These are phyloP conservation scores for Antechinus stuartii DNA, from an alignment of 2,113 vertebrate species.

Conservation along the genomic window DNA sequence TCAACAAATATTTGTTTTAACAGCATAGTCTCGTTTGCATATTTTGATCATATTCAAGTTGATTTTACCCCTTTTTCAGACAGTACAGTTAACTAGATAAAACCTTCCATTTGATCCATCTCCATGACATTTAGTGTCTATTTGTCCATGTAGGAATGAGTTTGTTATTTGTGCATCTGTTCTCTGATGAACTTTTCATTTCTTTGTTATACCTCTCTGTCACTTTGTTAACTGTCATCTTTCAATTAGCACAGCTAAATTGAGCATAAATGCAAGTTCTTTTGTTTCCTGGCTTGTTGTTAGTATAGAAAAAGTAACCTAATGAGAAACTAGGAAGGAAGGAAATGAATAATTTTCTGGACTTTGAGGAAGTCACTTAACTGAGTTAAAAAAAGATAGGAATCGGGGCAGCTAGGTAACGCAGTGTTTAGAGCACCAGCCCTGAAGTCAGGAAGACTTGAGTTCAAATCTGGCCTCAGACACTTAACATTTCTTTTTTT, in stretches of 20 bases:
- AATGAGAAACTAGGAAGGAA: neutral
- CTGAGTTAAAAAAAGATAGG: too few species aligned
- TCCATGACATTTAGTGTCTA: neutral
- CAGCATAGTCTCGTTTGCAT: neutral
- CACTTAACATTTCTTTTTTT: too few species aligned
- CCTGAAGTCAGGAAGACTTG: too few species aligned
- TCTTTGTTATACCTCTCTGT: neutral
- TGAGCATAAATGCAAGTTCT: neutral
- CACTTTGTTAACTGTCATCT: neutral
- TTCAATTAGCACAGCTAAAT: neutral
- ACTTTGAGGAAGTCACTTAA: too few species aligned
- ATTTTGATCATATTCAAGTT: slow-evolving; percentile 32
- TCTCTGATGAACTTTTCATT: neutral
- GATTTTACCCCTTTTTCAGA: neutral
- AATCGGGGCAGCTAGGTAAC: too few species aligned
- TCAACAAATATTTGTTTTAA: slow-evolving; percentile 28
- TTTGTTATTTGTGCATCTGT: neutral
- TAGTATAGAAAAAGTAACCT: neutral
- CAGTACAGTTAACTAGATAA: neutral
- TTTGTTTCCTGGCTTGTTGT: neutral
- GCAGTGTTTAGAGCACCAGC: too few species aligned
- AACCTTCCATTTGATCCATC: neutral
- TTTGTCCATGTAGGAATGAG: neutral
- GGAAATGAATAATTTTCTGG: neutral
- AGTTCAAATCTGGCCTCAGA: too few species aligned